phyloP scores from a whole-genome alignment of 2,113 vertebrate genomes.

The Hyperoodon ampullatus region DNA sequence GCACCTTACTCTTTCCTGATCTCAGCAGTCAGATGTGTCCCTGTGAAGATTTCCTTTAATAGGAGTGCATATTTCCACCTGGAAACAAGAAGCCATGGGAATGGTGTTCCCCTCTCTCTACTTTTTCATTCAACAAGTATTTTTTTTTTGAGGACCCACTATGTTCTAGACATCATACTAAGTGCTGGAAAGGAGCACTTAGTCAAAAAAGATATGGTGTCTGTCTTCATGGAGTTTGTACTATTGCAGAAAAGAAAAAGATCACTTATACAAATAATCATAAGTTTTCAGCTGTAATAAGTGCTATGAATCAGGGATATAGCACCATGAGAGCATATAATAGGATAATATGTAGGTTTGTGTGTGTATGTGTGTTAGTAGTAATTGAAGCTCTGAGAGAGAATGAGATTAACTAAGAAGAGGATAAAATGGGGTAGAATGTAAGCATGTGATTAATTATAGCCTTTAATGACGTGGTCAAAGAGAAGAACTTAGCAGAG shows the following conservation, averaged over 20 bases:
- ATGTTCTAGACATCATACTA: neutral
- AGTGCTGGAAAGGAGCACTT: neutral
- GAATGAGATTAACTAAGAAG: neutral
- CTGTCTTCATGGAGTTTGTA: neutral
- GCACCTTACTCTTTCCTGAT: neutral
- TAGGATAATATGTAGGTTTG: neutral
- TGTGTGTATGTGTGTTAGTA: neutral
- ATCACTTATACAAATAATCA: neutral
- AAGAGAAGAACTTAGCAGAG: neutral
- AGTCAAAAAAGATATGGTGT: neutral
- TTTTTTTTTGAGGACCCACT: neutral
- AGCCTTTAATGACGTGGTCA: neutral
- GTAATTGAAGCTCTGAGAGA: conserved; percentile 16
- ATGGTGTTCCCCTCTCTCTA: neutral
- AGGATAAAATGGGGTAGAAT: neutral
- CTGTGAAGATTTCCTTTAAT: neutral
- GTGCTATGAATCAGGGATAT: neutral
- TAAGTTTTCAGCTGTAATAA: conserved; percentile 17
- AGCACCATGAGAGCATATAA: neutral
- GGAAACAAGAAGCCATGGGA: neutral
- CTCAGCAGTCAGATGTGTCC: neutral
- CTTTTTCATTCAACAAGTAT: neutral
- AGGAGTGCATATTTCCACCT: conserved; percentile 9
- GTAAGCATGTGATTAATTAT: neutral
- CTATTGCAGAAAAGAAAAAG: neutral